Conservation (phyloP, 2,888 invertebrate genomes). For the Coenonympha glycerion region DNA sequence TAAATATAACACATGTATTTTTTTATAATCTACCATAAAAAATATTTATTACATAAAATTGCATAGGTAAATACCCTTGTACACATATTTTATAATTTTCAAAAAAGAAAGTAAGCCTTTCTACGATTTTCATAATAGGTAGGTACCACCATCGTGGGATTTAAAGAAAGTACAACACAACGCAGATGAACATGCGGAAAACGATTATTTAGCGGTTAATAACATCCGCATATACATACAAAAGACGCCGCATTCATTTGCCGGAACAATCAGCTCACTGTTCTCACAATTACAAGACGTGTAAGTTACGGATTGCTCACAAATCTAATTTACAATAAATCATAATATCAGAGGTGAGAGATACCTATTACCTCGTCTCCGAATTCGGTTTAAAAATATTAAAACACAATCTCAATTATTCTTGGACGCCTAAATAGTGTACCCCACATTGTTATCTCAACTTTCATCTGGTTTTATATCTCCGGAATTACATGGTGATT, state of each 20-base stretch:
- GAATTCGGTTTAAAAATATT: conserved; percentile 16
- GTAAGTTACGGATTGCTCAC: conserved; percentile 48
- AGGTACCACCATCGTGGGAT: conserved; percentile 1
- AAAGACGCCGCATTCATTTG: conserved; percentile 38
- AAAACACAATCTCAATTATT: conserved; percentile 17
- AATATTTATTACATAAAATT: no score
- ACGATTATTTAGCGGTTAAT: conserved; percentile 4
- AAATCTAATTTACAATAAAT: conserved; percentile 11
- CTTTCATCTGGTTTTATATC: conserved; percentile 50
- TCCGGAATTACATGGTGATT: conserved; percentile 54
- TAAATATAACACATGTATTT: no score
- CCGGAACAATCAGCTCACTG: conserved; percentile 56
- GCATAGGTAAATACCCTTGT: no score
- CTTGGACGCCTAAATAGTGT: conserved; percentile 15
- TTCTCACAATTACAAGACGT: conserved; percentile 52
- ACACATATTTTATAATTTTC: no score
- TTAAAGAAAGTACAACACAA: conserved; percentile 1
- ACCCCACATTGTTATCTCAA: conserved; percentile 25
- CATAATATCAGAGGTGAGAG: conserved; percentile 23
- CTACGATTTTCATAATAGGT: background rate
- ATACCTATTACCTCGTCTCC: conserved; percentile 8
- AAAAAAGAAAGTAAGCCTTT: background rate
- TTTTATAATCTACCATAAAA: no score
- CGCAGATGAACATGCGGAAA: background rate
- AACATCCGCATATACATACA: conserved; percentile 5